Percentiles rank a stretch among this genome's conserved stretches.
These are phyloP conservation scores for Poliocrania exsul DNA, from an alignment of 2,797 vertebrate species.

Conservation along the genomic window DNA sequence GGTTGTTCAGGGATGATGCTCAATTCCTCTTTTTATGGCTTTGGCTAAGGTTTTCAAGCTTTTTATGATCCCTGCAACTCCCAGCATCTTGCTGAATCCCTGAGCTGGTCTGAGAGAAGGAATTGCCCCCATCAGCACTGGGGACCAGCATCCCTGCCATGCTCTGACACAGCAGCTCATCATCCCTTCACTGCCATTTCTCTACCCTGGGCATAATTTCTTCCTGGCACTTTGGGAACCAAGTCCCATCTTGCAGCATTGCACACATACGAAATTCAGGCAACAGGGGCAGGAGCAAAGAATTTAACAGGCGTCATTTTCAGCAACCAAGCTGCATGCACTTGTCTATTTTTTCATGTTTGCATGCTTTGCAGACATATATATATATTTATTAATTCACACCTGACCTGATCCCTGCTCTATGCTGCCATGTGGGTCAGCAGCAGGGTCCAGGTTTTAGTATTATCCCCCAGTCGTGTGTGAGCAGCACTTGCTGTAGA, in stretches of 20 bases:
- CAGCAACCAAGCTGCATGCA: background rate
- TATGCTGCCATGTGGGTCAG: background rate
- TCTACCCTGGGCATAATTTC: background rate
- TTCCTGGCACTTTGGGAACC: background rate
- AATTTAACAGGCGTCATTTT: background rate
- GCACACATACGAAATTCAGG: background rate
- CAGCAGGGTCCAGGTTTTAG: background rate
- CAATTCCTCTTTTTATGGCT: background rate
- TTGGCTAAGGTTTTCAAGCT: background rate
- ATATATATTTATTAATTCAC: background rate
- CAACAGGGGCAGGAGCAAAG: fast-evolving
- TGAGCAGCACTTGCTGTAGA: background rate
- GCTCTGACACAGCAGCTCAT: background rate
- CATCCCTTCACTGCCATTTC: fast-evolving
- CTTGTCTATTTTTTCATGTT: background rate
- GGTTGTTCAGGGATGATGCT: background rate
- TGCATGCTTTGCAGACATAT: background rate
- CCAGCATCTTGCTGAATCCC: background rate
- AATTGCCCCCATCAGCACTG: background rate
- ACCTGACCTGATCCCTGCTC: background rate
- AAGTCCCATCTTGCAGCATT: background rate
- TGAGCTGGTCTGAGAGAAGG: background rate
- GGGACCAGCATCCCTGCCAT: fast-evolving
- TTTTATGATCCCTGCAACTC: background rate
- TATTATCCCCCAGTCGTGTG: fast-evolving